Percentiles rank a stretch among this genome's conserved stretches.
Evolutionary conservation across 92 coral and sea anemone species (phyloP).

Genomic region (Epizoanthus scotinus): DNA sequence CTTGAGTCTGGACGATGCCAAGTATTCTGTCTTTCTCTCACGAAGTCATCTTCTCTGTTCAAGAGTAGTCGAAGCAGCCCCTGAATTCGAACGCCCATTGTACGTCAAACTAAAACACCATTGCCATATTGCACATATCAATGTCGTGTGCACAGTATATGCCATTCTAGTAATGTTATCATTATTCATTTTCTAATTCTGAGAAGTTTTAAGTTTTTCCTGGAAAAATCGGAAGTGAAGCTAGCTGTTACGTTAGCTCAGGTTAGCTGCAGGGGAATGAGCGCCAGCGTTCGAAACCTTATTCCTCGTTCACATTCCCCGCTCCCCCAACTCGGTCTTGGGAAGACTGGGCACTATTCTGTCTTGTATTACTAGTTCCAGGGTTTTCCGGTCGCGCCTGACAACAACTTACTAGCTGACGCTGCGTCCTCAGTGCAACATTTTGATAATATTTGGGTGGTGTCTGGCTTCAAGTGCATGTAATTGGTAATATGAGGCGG

Average conservation of each 20-base stretch:
- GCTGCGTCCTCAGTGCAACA: no score
- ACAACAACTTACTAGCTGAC: no score
- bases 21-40: conserved; percentile 9
- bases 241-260: no score
- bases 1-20: conserved; percentile 22
- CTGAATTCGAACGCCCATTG: conserved; percentile 37
- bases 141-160: not conserved
- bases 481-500: not conserved
- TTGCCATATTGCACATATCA: conserved; percentile 16
- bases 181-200: not conserved
- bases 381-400: no score
- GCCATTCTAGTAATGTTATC: not conserved
- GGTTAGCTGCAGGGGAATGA: not conserved
- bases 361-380: no score
- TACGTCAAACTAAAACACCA: conserved; percentile 30
- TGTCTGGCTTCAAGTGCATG: no score
- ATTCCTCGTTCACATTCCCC: no score
- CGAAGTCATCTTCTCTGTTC: conserved; percentile 20
- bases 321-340: no score
- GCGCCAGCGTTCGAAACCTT: not conserved
- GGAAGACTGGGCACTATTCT: no score
- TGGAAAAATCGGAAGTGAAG: conserved; percentile 17
- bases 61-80: conserved; percentile 11
- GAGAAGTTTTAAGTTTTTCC: not conserved
- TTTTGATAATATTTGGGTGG: no score